Evolutionary conservation across 1,140 invertebrate species (phyloP).

Genomic region (Cephus cinctus): DNA sequence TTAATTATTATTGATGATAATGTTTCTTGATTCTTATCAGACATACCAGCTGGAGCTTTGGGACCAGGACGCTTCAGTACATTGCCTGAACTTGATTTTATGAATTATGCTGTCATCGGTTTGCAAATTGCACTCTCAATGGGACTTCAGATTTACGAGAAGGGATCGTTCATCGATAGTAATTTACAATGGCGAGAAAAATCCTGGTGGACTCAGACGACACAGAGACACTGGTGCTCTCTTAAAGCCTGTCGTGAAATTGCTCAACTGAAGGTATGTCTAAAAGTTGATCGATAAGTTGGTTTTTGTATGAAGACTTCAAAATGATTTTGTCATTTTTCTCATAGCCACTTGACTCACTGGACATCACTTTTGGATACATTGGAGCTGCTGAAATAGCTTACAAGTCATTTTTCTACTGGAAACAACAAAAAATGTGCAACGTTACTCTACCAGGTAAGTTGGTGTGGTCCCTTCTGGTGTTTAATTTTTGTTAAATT

Average conservation of each 20-base stretch:
- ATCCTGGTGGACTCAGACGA: slow-evolving; percentile 18
- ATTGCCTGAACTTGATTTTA: slow-evolving; percentile 6
- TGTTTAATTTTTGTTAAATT: not conserved
- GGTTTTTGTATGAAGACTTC: too few relatives aligned
- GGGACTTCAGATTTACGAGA: slow-evolving; percentile 14
- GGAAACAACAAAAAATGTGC: not conserved
- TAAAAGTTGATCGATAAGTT: too few relatives aligned
- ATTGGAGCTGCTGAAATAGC: slow-evolving; percentile 16
- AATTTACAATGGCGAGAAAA: slow-evolving; percentile 1
- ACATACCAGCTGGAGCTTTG: slow-evolving; percentile 13
- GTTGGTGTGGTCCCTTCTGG: not conserved
- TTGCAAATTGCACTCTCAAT: slow-evolving; percentile 12
- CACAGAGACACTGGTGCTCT: slow-evolving; percentile 13
- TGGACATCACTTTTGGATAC: slow-evolving; percentile 10
- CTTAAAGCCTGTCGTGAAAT: slow-evolving; percentile 11
- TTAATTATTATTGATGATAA: too few relatives aligned
- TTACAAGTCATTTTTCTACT: slow-evolving; percentile 11
- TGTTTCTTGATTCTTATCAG: slow-evolving; percentile 13
- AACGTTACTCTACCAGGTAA: slow-evolving; percentile 11
- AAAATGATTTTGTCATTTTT: slow-evolving; percentile 15
- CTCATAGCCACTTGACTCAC: slow-evolving; percentile 7
- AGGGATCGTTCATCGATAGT: slow-evolving; percentile 7
- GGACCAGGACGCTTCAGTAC: slow-evolving; percentile 2
- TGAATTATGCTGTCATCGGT: slow-evolving; percentile 16
- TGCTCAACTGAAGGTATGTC: slow-evolving; percentile 7